Conservation (phyloP, 1,140 invertebrate genomes). For the Mycetomoellerius zeteki region DNA sequence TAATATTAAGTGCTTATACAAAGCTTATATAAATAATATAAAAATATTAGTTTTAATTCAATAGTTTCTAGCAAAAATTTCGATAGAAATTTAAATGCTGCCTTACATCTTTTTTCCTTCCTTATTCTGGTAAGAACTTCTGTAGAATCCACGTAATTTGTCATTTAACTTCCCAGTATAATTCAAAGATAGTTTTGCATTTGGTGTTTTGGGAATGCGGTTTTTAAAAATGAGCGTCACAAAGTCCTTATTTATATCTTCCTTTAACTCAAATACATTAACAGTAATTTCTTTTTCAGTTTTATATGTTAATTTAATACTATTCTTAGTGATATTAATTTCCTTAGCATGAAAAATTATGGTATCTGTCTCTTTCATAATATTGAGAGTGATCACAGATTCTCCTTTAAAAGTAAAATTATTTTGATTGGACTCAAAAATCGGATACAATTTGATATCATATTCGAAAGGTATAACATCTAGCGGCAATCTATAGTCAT, state of each 20-base stretch:
- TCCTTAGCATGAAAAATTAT: conserved; percentile 75
- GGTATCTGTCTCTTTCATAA: background rate
- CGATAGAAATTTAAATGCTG: background rate
- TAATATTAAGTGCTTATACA: background rate
- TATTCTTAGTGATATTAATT: conserved; percentile 7
- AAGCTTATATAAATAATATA: background rate
- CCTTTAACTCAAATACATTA: background rate
- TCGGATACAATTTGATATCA: conserved; percentile 38
- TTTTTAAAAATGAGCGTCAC: background rate
- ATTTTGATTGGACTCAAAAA: conserved; percentile 32
- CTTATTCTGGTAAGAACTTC: conserved; percentile 65
- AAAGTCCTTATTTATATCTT: conserved; percentile 16
- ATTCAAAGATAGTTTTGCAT: background rate
- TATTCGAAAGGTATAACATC: conserved; percentile 85
- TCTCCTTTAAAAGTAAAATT: conserved; percentile 72
- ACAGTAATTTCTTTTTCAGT: too few species aligned
- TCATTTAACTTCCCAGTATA: conserved; percentile 65
- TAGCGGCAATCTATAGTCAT: conserved; percentile 88
- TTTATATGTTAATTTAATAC: background rate
- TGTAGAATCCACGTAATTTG: conserved; percentile 71
- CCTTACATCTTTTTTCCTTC: conserved; percentile 59
- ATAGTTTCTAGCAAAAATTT: background rate
- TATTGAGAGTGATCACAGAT: conserved; percentile 45
- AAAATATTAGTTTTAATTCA: background rate
- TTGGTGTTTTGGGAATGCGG: accelerated